These are phyloP conservation scores for Uria aalge DNA, from an alignment of 2,113 vertebrate species.

Conservation along the genomic window DNA sequence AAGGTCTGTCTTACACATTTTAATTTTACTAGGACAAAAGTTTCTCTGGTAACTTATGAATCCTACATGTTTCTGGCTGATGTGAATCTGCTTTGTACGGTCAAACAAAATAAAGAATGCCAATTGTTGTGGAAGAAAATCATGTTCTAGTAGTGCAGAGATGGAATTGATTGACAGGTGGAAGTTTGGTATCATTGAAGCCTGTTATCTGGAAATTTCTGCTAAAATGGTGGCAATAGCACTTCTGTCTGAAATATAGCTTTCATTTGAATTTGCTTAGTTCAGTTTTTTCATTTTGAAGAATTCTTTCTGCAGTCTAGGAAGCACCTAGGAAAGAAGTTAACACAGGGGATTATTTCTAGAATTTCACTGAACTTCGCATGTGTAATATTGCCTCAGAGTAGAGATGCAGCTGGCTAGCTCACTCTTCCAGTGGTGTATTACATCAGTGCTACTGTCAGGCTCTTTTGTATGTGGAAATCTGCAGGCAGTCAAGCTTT, in stretches of 20 bases:
- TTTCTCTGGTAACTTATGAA: not conserved
- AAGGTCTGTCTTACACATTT: not conserved
- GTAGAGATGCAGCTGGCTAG: slow-evolving; percentile 37
- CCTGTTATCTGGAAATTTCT: not conserved
- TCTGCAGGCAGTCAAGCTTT: not conserved
- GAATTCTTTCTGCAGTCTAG: not conserved
- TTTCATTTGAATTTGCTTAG: not conserved
- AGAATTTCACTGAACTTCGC: not conserved
- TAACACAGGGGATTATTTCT: not conserved
- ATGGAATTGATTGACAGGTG: not conserved
- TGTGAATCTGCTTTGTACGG: not conserved
- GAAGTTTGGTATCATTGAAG: not conserved
- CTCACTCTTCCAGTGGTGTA: not conserved
- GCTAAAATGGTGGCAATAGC: not conserved
- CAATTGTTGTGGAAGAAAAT: not conserved
- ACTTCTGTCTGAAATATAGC: not conserved
- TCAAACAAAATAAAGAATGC: not conserved
- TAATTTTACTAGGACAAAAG: not conserved
- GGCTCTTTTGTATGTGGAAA: not conserved
- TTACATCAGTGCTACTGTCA: slow-evolving; percentile 3
- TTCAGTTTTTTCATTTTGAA: not conserved
- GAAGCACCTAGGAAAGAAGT: not conserved
- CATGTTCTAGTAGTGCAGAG: not conserved
- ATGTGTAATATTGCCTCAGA: not conserved
- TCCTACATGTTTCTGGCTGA: not conserved